These are phyloP conservation scores for Sturnira hondurensis DNA, from an alignment of 2,113 vertebrate genomes.

Conservation along the genomic window DNA sequence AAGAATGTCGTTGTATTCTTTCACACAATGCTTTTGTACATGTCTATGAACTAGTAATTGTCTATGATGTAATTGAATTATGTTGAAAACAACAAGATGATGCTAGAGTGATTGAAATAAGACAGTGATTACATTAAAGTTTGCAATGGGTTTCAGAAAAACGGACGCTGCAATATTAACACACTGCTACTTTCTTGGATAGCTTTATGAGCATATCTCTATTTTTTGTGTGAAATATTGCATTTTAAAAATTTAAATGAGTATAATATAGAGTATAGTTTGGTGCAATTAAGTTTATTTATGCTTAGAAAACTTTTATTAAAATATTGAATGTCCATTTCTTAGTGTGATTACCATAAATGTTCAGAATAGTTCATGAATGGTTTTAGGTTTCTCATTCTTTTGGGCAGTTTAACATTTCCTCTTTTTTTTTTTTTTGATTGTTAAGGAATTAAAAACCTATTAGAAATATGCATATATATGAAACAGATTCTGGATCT, in stretches of 20 bases:
- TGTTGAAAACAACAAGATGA: slow-evolving; percentile 49
- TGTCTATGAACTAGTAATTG: not conserved
- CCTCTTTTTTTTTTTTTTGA: not conserved
- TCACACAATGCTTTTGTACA: slow-evolving; percentile 49
- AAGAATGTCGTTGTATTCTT: slow-evolving; percentile 52
- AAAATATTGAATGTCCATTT: not conserved
- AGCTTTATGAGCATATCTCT: slow-evolving; percentile 27
- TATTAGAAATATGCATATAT: not conserved
- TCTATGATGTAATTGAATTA: slow-evolving; percentile 73
- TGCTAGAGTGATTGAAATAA: not conserved
- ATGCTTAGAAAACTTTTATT: not conserved
- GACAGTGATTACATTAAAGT: slow-evolving; percentile 34
- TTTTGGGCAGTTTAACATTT: not conserved
- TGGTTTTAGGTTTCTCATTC: not conserved
- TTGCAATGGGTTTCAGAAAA: slow-evolving; percentile 36
- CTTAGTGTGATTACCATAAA: not conserved
- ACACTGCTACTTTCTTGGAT: slow-evolving; percentile 29
- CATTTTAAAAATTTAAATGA: not conserved
- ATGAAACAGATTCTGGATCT: not conserved
- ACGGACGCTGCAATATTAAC: slow-evolving; percentile 17
- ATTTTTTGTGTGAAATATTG: not conserved
- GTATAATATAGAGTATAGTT: not conserved
- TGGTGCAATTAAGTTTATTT: not conserved
- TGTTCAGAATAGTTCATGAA: not conserved
- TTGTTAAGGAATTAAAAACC: not conserved